These are phyloP conservation scores for Poicephalus gulielmi DNA, from an alignment of 2,113 vertebrate genomes.

Conservation along the genomic window DNA sequence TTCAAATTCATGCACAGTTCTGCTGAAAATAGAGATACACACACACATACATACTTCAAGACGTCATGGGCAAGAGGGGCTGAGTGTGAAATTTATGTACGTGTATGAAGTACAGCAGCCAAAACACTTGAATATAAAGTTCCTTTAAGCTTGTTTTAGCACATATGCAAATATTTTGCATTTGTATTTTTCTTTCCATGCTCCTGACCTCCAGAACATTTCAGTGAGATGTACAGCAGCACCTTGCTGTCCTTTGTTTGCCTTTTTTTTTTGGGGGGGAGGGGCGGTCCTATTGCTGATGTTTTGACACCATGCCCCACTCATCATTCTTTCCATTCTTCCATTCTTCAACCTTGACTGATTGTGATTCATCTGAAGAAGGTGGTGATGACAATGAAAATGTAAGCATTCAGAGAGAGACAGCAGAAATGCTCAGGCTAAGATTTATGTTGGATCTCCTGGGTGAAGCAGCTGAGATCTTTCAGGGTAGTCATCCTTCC, in stretches of 20 bases:
- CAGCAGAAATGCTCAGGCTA: background rate
- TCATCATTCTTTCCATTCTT: background rate
- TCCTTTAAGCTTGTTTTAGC: background rate
- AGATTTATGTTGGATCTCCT: background rate
- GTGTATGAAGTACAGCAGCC: background rate
- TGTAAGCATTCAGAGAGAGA: background rate
- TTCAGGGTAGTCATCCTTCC: background rate
- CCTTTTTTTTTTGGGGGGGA: background rate
- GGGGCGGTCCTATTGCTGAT: background rate
- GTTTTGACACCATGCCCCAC: background rate
- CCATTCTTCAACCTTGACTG: background rate
- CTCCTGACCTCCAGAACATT: background rate
- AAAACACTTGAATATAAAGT: background rate
- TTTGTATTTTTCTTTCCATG: background rate
- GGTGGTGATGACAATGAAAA: background rate
- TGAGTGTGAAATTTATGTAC: background rate
- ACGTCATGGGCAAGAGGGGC: background rate
- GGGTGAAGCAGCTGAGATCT: background rate
- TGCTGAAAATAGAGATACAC: background rate
- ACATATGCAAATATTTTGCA: background rate
- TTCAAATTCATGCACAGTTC: background rate
- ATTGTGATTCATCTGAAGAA: background rate
- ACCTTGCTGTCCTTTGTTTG: background rate
- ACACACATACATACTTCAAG: background rate
- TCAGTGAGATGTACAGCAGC: background rate